Evolutionary conservation across 2,797 vertebrate genomes (phyloP), one percentile per base, ranked within the genome.

Genomic region (Helicolenus hilgendorfi): DNA sequence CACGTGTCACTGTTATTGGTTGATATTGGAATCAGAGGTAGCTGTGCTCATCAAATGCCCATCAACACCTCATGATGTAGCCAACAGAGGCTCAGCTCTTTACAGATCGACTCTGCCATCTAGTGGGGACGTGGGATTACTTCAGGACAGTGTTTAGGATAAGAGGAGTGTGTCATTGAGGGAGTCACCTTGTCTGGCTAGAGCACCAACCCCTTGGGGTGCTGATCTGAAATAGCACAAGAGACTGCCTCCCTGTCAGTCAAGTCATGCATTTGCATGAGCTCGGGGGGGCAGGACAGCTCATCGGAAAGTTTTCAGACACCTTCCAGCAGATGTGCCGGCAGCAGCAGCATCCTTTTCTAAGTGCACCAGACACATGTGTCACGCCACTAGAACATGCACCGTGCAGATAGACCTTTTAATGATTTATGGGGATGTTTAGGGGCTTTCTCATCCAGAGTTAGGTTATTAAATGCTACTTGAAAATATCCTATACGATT

Each of bases 101-200:
- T n/a, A 65, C 45, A 84, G 84, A 72, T 80, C 64, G 11, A 83
- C 63, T 69, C 56, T 87, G 89, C 94, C 95, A 94, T 93, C 94
- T 92, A 59, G 93, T 95, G 96, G 92, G 4, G 4, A 13, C 1
- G 35, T 60, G 2, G 11, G 33, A 11, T 55, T 2, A 90, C 56
- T 83, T 72, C 91, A 91, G 55, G 5, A 14, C 36, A 5, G 58
- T 63, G 58, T 59, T 72, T 56, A 62, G 31, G 10, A 1, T 45
- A 27, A 31, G 29, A 65, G 4, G n/a, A 55, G 38, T 0, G 3
- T 71, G 82, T 74, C 56, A 78, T 64, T 68, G 81, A 77, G 11
- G 53, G 62, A 76, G 87, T 88, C 90, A 83, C 85, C 86, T 88
- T 84, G 81, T 31, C 83, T 90, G 80, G 77, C 41, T 72, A 77